A percentile compares a stretch with the other conserved stretches of the same genome.
These are phyloP conservation scores for Poecilia wingei DNA, from an alignment of 2,797 vertebrate genomes.

Conservation along the genomic window DNA sequence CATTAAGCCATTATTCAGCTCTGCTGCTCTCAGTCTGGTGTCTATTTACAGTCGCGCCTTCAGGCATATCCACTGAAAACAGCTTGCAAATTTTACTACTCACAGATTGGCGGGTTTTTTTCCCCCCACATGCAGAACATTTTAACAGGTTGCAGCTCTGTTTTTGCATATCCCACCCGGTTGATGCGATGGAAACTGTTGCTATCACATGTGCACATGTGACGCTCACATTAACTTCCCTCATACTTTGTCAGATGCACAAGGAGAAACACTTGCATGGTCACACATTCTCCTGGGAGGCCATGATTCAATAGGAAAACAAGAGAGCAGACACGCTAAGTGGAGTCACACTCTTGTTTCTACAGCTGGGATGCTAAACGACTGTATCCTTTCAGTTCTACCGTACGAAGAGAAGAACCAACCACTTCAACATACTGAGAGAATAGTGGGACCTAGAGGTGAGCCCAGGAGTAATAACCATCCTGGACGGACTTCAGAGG, in stretches of 20 bases:
- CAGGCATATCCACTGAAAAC: slow-evolving; percentile 57
- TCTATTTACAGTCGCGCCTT: slow-evolving; percentile 53
- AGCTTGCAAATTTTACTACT: slow-evolving; percentile 38
- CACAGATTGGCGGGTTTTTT: slow-evolving; percentile 21
- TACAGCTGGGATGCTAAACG: slow-evolving; percentile 72
- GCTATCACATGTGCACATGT: slow-evolving; percentile 37
- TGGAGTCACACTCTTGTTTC: slow-evolving; percentile 74
- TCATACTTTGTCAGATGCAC: slow-evolving; percentile 27
- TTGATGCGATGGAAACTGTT: slow-evolving; percentile 29
- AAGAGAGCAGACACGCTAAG: slow-evolving; percentile 71
- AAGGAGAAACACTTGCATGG: slow-evolving; percentile 43
- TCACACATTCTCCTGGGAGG: slow-evolving; percentile 52
- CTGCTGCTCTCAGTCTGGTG: slow-evolving; percentile 36
- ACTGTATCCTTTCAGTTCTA: slow-evolving; percentile 45
- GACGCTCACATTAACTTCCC: slow-evolving; percentile 21
- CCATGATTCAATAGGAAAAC: slow-evolving; percentile 70
- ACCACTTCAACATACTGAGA: slow-evolving; percentile 30
- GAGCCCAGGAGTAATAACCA: slow-evolving; percentile 6
- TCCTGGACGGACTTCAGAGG: slow-evolving; percentile 18
- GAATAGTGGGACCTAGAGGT: slow-evolving; percentile 29
- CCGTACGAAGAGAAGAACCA: slow-evolving; percentile 27
- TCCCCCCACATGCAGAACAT: slow-evolving; percentile 49
- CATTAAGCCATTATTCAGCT: not conserved
- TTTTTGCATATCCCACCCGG: slow-evolving; percentile 46
- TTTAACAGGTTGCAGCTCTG: slow-evolving; percentile 58